Evolutionary conservation across 1,140 invertebrate species (phyloP), one percentile per base, ranked within the genome.

Genomic region (Drosophila teissieri): DNA sequence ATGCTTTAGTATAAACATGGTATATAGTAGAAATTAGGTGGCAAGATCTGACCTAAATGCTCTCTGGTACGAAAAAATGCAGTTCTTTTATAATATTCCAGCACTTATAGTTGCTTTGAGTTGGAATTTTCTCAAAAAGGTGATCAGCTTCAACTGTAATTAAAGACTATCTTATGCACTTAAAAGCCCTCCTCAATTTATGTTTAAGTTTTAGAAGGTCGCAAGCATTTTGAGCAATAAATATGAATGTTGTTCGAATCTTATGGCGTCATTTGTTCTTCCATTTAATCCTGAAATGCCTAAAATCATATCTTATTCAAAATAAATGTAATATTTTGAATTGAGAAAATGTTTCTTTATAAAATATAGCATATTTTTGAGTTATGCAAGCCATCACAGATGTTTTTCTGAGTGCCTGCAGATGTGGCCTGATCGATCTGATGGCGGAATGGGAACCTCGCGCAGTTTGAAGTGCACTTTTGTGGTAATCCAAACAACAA

Each of bases 401-500:
- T 42, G 24, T 60, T 63, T 63, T 36, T n/a, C 27, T 14, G 27
- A 58, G 60, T 63, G 60, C 17, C 40, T 4, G 11, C 42, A 54
- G 15, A 58, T 61, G 56, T 46, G 19, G 27, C 8, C 55, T 60
- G 62, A 64, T 64, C 62, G 62, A 61, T 61, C 31, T 61, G 58
- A 36, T n/a, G 58, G 11, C 14, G 24, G 45, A 46, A 17, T 49
- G 45, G 24, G 39, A 63, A 27, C 39, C 55, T 24, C 61, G 55
- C 36, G 61, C 53, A 55, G 36, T 80, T 70, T 83, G 58, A 67
- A 88, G 70, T 74, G 78, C 82, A 78, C 67, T 78, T 81, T 78
- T 68, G 78, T 78, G 78, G 82, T 78, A 75, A 56, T 49, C 36
- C 36, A 51, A 62, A 68, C 51, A 56, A 57, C 52, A 75, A 68